phyloP scores from a whole-genome alignment of 2,797 vertebrate genomes.

The Lepidocolaptes lacrymiger region DNA sequence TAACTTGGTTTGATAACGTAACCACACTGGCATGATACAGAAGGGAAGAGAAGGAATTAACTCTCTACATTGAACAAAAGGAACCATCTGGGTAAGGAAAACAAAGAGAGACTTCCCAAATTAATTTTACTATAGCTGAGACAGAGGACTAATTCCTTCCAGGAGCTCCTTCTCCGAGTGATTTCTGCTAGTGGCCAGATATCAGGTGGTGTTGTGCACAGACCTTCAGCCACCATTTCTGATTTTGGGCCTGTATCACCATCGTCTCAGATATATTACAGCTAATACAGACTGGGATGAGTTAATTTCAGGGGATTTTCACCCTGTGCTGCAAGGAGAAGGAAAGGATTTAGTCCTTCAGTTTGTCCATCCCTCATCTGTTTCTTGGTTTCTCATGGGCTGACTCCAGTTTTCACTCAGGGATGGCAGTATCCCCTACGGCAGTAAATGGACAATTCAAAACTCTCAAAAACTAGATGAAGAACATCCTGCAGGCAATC shows the following conservation, averaged over 20 bases:
- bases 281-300: background rate
- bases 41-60: background rate
- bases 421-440: background rate
- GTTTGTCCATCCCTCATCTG: background rate
- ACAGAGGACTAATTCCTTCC: background rate
- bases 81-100: background rate
- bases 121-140: background rate
- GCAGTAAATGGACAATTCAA: background rate
- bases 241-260: background rate
- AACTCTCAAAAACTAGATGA: background rate
- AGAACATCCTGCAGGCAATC: constrained; percentile 2
- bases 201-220: background rate
- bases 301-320: background rate
- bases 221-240: background rate
- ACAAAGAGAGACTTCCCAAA: background rate
- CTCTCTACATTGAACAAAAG: background rate
- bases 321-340: background rate
- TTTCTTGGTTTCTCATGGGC: background rate
- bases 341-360: background rate
- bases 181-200: background rate
- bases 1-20: background rate
- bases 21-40: background rate
- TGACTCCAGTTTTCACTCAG: background rate
- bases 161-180: background rate
- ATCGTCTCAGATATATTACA: background rate